Conservation (phyloP, 1,140 invertebrate species). For the Ctenoplectra terminalis region DNA sequence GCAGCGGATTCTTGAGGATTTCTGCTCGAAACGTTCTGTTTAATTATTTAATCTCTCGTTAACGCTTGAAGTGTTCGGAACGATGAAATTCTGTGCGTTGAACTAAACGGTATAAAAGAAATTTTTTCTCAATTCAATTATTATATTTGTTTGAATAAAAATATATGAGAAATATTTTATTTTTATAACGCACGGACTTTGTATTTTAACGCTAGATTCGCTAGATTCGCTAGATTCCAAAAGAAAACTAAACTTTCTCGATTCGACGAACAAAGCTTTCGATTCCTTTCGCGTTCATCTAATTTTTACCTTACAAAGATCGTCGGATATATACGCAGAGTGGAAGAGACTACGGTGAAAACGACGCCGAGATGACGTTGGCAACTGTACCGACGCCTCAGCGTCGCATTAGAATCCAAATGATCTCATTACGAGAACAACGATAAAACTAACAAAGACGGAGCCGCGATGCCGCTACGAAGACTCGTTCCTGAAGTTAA, state of each 20-base stretch:
- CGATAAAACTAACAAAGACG: constrained; percentile 79
- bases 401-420: constrained; percentile 77
- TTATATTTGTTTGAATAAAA: too few species aligned
- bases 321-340: background rate
- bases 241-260: too few species aligned
- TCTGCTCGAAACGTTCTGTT: background rate
- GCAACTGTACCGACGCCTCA: constrained; percentile 57
- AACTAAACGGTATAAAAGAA: background rate
- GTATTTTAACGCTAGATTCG: too few species aligned
- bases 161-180: too few species aligned
- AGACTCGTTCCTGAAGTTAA: constrained; percentile 63
- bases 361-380: constrained; percentile 41
- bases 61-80: background rate
- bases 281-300: background rate
- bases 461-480: constrained; percentile 56
- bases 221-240: too few species aligned
- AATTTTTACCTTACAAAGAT: background rate
- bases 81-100: background rate
- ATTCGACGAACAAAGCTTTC: background rate
- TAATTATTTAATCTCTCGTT: background rate
- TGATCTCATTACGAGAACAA: constrained; percentile 77
- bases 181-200: too few species aligned
- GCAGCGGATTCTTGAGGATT: background rate
- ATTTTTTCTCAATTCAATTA: background rate
- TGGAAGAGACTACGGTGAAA: background rate